phyloP scores from a whole-genome alignment of 2,888 invertebrate species.

The Phrixothrix hirtus region DNA sequence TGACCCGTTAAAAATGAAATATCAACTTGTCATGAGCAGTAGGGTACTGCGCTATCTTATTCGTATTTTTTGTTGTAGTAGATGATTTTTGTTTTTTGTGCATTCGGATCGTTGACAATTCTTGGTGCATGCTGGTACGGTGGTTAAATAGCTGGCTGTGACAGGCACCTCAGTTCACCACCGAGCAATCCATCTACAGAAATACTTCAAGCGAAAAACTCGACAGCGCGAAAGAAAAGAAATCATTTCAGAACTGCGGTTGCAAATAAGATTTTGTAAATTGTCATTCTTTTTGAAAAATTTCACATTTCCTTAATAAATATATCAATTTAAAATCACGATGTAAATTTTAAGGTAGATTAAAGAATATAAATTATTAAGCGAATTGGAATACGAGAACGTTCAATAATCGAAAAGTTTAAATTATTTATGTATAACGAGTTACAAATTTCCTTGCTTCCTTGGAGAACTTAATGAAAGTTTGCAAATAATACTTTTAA shows the following conservation, averaged over 20 bases:
- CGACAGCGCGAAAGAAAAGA: conserved; percentile 22
- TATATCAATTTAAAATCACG: not conserved
- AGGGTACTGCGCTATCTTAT: conserved; percentile 14
- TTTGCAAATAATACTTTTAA: too few relatives aligned
- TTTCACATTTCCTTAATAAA: not conserved
- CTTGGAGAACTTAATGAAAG: too few relatives aligned
- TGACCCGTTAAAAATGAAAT: conserved; percentile 25
- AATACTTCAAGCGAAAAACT: conserved; percentile 21
- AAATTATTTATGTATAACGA: not conserved
- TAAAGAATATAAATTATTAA: too few relatives aligned
- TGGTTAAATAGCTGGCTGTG: conserved; percentile 17
- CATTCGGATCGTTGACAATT: conserved; percentile 25
- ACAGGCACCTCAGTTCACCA: conserved; percentile 22
- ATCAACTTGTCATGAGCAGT: conserved; percentile 29
- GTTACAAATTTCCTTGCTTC: too few relatives aligned
- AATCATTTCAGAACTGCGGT: conserved; percentile 11
- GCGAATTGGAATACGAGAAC: too few relatives aligned
- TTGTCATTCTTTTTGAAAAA: not conserved
- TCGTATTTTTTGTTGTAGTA: conserved; percentile 18
- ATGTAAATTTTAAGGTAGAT: not conserved
- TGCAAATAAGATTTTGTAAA: conserved; percentile 1
- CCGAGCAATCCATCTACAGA: conserved; percentile 24
- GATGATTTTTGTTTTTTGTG: conserved; percentile 23
- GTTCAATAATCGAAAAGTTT: not conserved
- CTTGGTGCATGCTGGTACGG: conserved; percentile 18